A percentile compares a stretch with the other conserved stretches of the same genome.
phyloP scores from a whole-genome alignment of 2,113 vertebrate genomes.

The Nyctibius bracteatus region DNA sequence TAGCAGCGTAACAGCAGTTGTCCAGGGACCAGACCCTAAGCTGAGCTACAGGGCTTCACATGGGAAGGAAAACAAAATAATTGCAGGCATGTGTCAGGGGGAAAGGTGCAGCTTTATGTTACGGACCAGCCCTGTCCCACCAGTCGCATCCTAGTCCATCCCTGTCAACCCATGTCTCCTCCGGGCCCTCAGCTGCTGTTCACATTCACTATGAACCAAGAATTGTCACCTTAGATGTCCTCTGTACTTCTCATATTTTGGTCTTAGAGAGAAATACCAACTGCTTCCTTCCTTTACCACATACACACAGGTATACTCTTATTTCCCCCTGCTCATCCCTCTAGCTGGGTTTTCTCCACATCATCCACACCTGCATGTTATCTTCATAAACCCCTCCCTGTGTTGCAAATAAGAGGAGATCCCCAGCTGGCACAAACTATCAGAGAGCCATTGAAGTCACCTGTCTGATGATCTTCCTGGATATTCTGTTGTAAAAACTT shows the following conservation, averaged over 20 bases:
- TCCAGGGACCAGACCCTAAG: not conserved
- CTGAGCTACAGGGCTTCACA: rapidly evolving
- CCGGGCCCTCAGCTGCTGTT: not conserved
- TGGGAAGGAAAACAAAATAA: not conserved
- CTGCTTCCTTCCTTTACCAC: not conserved
- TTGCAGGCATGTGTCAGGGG: rapidly evolving
- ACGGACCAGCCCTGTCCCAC: not conserved
- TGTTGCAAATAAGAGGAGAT: not conserved
- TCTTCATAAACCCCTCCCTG: not conserved
- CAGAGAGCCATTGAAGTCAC: not conserved
- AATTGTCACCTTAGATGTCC: not conserved
- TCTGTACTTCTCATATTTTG: not conserved
- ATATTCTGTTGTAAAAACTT: not conserved
- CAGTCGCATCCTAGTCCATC: not conserved
- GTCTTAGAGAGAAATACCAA: not conserved
- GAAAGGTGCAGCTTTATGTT: not conserved
- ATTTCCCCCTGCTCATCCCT: rapidly evolving
- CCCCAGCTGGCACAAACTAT: not conserved
- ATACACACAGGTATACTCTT: rapidly evolving
- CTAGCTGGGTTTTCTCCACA: not conserved
- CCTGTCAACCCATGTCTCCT: rapidly evolving
- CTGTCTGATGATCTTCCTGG: not conserved
- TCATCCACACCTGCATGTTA: not conserved
- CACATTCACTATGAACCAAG: not conserved
- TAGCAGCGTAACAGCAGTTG: not conserved